Evolutionary conservation across 2,797 vertebrate species (phyloP).

Genomic region (Simalia tracyae): DNA sequence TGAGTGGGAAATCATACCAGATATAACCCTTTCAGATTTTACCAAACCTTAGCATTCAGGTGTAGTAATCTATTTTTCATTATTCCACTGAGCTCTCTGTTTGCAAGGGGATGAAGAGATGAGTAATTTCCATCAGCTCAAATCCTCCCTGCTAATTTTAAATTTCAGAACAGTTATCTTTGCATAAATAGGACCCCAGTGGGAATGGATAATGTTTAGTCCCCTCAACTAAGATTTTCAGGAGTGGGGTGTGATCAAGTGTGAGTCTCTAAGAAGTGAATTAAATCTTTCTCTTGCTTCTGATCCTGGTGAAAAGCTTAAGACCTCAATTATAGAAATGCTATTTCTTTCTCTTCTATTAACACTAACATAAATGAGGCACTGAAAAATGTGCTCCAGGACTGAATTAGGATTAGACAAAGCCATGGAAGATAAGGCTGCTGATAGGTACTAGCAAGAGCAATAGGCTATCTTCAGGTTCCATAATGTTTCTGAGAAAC

Average conservation of each 20-base stretch:
- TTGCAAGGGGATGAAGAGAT: conserved; percentile 44
- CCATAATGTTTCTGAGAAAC: not conserved
- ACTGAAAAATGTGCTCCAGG: not conserved
- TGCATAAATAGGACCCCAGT: conserved; percentile 57
- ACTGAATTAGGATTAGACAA: not conserved
- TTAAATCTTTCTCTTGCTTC: not conserved
- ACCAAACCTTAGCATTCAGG: not conserved
- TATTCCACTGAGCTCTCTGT: conserved; percentile 37
- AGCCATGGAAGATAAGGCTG: not conserved
- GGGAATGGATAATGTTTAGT: conserved; percentile 50
- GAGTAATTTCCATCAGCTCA: conserved; percentile 52
- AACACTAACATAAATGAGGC: not conserved
- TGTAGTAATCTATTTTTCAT: conserved; percentile 10
- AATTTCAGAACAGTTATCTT: conserved; percentile 65
- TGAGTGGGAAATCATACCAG: not conserved
- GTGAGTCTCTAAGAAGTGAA: conserved; percentile 60
- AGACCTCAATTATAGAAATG: not conserved
- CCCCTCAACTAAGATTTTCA: conserved; percentile 22
- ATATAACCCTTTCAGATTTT: not conserved
- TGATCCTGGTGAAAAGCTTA: conserved; percentile 4
- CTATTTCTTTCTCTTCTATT: not conserved
- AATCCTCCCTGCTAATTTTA: conserved; percentile 52
- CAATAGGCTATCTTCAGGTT: not conserved
- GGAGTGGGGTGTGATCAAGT: conserved; percentile 47
- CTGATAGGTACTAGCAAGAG: not conserved